Base-by-base conservation (phyloP, 92 coral and sea anemone genomes). In the Porites rus region DNA sequence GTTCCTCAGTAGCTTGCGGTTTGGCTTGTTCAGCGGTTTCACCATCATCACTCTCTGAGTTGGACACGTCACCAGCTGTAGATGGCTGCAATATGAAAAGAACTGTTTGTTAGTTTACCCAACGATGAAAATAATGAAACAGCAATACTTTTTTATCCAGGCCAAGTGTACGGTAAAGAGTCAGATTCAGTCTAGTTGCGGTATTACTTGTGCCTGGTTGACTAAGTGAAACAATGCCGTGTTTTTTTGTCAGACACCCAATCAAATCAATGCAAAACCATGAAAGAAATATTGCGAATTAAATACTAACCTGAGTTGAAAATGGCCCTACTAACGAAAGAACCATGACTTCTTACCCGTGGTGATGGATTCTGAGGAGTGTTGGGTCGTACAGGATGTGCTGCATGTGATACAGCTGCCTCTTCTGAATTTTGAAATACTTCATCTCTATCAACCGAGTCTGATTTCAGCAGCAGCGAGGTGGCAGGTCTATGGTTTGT, bases 11-110 rank as follows among this genome's bases (percentile, higher is more conserved):
- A 73, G 89, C 25, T 69, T 65, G 74, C 24, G 88, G 67, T 22
- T 8, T 77, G 21, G 71, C 28, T 20, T 22, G 78, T 22, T 46
- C 61, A 60, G 84, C 88, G 13, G 79, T 56, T 17, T 91, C 87
- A 65, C 85, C 51, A 22, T 91, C 96, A 13, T 91, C 94, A 51
- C 94, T 91, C 65, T 84, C 93, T 2, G 81, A 91, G 84, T 93
- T 91, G n/a, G 94, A 91, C 70, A 93, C 94, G 51, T 93, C 96
- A 51, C 96, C 96, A 50, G 96, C 96, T 25, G 92, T 93, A 3
- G 94, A 91, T 7, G 94, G 88, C 96, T 93, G 65, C 61, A 82
- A 73, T 58, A 60, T 10, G 9, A n/a, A 58, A 60, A 72, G 12
- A 1, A 12, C 7, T 14, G 62, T 19, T 10, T 14, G 62, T 19